phyloP scores from a whole-genome alignment of 2,888 invertebrate species.

The Lordiphosa andalusiaca region DNA sequence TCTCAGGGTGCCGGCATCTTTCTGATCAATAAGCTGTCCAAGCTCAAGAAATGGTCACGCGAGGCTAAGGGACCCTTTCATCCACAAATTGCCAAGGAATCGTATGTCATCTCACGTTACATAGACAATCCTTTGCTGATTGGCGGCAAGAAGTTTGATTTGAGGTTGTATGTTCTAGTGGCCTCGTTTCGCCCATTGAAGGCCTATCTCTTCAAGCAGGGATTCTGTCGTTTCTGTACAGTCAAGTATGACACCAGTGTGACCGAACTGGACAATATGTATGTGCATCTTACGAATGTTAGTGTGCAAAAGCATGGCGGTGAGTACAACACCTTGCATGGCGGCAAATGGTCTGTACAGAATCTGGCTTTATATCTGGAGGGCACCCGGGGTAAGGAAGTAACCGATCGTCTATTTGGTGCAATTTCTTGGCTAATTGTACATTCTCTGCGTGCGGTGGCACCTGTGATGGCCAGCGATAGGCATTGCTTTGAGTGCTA shows the following conservation, averaged over 20 bases:
- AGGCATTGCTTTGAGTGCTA: conserved; percentile 89
- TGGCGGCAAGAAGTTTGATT: conserved; percentile 97
- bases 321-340: conserved; percentile 95
- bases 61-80: conserved; percentile 93
- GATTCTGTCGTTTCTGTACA: conserved; percentile 97
- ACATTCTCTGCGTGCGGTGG: conserved; percentile 94
- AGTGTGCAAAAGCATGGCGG: conserved; percentile 98
- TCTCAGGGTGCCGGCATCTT: conserved; percentile 96
- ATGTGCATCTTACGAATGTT: conserved; percentile 96
- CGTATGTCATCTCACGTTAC: conserved; percentile 97
- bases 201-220: conserved; percentile 93
- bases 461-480: conserved; percentile 95
- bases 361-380: conserved; percentile 93
- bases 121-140: conserved; percentile 97
- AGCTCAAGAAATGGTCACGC: conserved; percentile 93
- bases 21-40: conserved; percentile 95
- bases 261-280: conserved; percentile 94
- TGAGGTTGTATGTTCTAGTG: conserved; percentile 93
- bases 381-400: conserved; percentile 92
- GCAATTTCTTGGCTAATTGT: conserved; percentile 95
- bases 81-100: conserved; percentile 91
- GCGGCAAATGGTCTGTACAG: conserved; percentile 95
- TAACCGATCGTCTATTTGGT: conserved; percentile 93
- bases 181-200: conserved; percentile 96
- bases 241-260: conserved; percentile 95